phyloP scores from a whole-genome alignment of 37 sponge, comb jelly and placozoan species.

The Oscarella lobularis region DNA sequence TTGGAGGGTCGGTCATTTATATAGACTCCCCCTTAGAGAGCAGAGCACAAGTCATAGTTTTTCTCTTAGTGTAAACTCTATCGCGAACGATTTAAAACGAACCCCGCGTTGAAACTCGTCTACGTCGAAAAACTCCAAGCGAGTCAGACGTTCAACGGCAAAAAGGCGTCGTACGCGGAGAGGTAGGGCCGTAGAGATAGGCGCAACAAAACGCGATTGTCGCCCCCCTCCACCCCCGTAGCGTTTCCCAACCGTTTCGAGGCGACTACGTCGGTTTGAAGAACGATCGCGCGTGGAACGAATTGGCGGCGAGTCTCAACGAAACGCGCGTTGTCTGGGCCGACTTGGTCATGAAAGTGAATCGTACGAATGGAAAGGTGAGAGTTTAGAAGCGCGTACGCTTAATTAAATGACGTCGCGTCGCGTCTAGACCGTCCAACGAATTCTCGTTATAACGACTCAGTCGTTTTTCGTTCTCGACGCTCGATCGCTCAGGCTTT shows the following conservation, averaged over 20 bases:
- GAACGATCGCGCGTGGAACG: constrained; percentile 47
- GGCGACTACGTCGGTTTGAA: constrained; percentile 41
- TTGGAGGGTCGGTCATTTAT: constrained; percentile 50
- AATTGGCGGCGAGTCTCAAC: constrained; percentile 20
- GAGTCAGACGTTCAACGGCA: constrained; percentile 48
- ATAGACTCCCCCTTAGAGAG: too few species aligned
- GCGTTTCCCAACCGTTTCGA: constrained; percentile 52
- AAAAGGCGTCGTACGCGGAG: constrained; percentile 46
- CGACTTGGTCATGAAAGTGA: constrained; percentile 56
- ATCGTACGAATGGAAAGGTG: constrained; percentile 63
- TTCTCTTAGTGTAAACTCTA: constrained; percentile 33
- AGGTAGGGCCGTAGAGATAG: constrained; percentile 24
- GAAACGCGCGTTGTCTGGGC: constrained; percentile 72
- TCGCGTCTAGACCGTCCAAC: background rate
- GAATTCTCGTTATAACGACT: constrained; percentile 34
- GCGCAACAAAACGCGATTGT: background rate
- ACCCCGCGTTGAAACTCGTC: constrained; percentile 31
- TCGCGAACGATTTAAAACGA: constrained; percentile 28
- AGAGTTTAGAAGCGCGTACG: background rate
- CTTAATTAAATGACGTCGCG: constrained; percentile 1
- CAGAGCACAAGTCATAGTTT: background rate
- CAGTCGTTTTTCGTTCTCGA: constrained; percentile 52
- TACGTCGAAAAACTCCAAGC: constrained; percentile 61
- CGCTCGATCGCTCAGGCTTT: constrained; percentile 30
- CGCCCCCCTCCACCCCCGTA: constrained; percentile 6